Base-by-base conservation (phyloP, 2,888 invertebrate genomes). In the Incurvaria masculella region DNA sequence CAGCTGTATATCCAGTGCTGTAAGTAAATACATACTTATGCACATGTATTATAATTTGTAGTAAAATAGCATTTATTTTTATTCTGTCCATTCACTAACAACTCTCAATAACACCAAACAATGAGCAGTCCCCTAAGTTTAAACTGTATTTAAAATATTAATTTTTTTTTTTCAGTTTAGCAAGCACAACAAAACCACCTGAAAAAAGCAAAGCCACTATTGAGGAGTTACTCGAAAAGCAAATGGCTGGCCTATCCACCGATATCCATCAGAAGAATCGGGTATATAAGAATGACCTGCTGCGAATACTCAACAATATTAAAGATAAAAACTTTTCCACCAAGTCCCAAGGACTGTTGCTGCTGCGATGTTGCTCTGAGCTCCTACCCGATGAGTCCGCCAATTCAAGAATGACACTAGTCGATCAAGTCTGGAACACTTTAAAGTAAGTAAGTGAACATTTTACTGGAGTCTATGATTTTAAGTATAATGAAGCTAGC, bases 331-430 rank as follows among this genome's bases (percentile, higher is more conserved):
- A 74, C 49, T 69, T 67, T 56, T 69, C 69, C 17, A 69, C 69
- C 16, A 69, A 68, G 52, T 74, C 72, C 48, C 78, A 81, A 55
- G 68, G 72, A 0, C 51, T 79, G 21, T 59, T 78, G 6, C 57
- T 88, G 17, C 66, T 88, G 1, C 66, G 71, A 47, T 81, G 81
- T 50, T 85, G 84, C 61, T 79, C 80, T 21, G 76, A 81, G 44
- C 57, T 80, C 5, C 59, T 85, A 43, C 79, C 81, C 0, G 78
- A 84, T 55, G 76, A 82, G 50, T 61, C 70, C 1, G 55, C 71
- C 1, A 57, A 65, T 2, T 59, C 68, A 11, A 73, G 84, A 49
- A 68, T 81, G 61, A 56, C 62, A 42, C 59, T 86, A 6, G 78
- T 80, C 17, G 68, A 80, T 52, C 64, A 74, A 48, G 61, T 85